phyloP scores from a whole-genome alignment of 2,113 vertebrate genomes.

The Ceyx cyanopectus region DNA sequence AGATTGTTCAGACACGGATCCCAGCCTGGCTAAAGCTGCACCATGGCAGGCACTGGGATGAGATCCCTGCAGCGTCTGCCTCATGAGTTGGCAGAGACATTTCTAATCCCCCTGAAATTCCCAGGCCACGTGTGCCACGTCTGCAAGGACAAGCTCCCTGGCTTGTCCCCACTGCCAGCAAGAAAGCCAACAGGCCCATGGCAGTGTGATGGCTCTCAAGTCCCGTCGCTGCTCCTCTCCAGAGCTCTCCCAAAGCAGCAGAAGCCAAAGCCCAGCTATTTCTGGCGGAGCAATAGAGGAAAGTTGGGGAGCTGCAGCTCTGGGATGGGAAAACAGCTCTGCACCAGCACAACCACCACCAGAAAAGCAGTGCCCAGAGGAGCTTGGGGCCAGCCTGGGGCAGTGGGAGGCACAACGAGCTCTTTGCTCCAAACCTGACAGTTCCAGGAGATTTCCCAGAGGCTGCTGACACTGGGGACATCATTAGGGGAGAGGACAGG shows the following conservation, averaged over 20 bases:
- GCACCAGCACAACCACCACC: rapidly evolving
- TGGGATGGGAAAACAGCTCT: background rate
- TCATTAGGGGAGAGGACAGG: background rate
- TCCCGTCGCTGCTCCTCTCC: background rate
- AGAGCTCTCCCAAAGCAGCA: background rate
- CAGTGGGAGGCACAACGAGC: rapidly evolving
- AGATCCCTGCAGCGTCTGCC: background rate
- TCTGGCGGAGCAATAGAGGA: background rate
- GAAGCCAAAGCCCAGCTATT: background rate
- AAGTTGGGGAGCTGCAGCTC: background rate
- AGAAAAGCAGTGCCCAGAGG: background rate
- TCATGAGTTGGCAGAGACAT: background rate
- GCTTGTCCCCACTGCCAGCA: background rate
- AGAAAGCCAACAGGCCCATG: background rate
- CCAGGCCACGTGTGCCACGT: background rate
- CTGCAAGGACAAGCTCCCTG: background rate
- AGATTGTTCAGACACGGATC: background rate
- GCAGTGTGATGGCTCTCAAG: rapidly evolving
- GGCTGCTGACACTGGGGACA: background rate
- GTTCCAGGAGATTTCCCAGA: background rate
- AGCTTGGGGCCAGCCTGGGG: background rate
- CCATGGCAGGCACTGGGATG: background rate
- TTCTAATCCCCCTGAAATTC: background rate
- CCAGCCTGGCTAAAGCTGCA: background rate
- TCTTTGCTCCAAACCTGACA: background rate